Evolutionary conservation across 2,888 invertebrate genomes (phyloP).

Genomic region (Reticulitermes lucifugus): DNA sequence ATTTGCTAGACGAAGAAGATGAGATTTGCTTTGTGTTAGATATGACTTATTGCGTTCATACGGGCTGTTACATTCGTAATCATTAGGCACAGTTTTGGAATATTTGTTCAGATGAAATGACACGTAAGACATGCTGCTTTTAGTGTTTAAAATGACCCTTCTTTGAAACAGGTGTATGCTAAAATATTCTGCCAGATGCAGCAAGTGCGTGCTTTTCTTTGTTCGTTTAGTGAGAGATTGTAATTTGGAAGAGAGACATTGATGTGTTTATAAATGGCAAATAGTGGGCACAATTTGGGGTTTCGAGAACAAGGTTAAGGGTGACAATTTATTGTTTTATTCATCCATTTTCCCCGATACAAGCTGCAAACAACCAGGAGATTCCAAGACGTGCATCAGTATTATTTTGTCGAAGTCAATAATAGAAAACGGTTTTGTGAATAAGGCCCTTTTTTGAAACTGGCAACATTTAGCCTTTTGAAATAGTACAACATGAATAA

Average conservation of each 20-base stretch:
- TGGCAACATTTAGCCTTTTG: neutral
- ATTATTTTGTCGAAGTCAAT: neutral
- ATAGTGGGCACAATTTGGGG: neutral
- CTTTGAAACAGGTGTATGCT: neutral
- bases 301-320: neutral
- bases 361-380: neutral
- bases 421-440: neutral
- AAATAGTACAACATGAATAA: slow-evolving; percentile 36
- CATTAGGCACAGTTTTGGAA: neutral
- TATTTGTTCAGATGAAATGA: neutral
- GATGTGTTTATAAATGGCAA: neutral
- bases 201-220: slow-evolving; percentile 18
- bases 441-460: neutral
- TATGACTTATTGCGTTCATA: neutral
- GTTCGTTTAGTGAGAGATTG: slow-evolving; percentile 22
- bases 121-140: neutral
- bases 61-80: neutral
- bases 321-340: neutral
- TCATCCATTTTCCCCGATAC: neutral
- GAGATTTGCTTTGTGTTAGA: neutral
- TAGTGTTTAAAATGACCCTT: neutral
- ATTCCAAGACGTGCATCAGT: neutral
- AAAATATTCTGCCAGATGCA: neutral
- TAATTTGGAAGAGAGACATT: neutral
- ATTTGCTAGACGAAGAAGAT: slow-evolving; percentile 12